Base-by-base conservation (phyloP, 1,140 invertebrate genomes). In the Apocrypta bakeri region DNA sequence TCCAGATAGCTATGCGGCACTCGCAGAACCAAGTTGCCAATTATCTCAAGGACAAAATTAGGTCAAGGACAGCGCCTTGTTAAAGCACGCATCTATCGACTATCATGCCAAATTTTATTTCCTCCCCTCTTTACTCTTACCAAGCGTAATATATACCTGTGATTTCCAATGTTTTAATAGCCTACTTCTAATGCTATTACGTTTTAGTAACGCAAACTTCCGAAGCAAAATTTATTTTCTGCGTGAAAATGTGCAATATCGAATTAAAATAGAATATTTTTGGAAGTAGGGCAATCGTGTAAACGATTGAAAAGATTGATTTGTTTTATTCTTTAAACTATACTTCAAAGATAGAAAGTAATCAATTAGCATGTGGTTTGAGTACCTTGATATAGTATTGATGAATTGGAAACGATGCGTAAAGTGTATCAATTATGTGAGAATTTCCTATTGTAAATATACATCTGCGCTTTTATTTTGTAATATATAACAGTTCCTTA, bases 1-100 rank as follows among this genome's bases (percentile, higher is more conserved):
- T 94, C 74, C 94, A 96, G 87, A 90, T 95, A 75, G 95, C 96
- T 1, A 85, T 90, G 37, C 92, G 93, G 83, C 93, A 94, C 48
- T 92, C 93, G 25, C 93, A 94, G 81, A 90, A 89, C 27, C 92
- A 94, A 84, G 93, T 95, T 33, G 92, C 91, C 40, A 93, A 93
- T 87, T 95, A 95, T 90, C 90, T 95, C 27, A 88, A 89, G 37
- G 91, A 91, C 78, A 91, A 91, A 90, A 83, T 92, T 75, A 87
- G 88, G 82, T 83, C 86, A 7, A 86, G 87, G 78, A 89, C 86
- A 24, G 73, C 90, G 84, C 84, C 85, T 84, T 84, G 87, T 84
- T 83, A 84, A 85, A 75, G 82, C 27, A 0, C 11, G 8, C 80
- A 64, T 48, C 1, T 69, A 24, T 79, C 8, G 27, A 56, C 48